Base-by-base conservation (phyloP, 2,113 vertebrate genomes). In the Ailurus styani region DNA sequence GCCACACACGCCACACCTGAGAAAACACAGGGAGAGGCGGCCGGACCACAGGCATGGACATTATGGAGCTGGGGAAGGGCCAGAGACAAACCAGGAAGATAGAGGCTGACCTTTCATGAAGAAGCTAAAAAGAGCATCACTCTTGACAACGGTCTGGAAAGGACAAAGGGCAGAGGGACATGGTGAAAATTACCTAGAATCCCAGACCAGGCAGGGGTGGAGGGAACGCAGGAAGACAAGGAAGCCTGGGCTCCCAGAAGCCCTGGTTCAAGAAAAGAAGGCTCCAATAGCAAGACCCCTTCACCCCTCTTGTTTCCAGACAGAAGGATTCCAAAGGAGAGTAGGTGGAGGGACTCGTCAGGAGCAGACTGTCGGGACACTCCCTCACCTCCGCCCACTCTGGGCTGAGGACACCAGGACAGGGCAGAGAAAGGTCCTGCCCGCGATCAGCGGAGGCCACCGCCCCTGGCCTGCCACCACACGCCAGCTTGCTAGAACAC, bases 351-450 rank as follows among this genome's bases (percentile, higher is more conserved):
- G 31, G 18, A 52, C 66, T 20, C 15, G 18, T 42, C 1, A 17
- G 52, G 21, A 21, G 81, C 88, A 57, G 54, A 47, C 7, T 62
- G 50, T 5, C 23, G 17, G 23, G 13, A 60, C 5, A 10, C 14
- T 12, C 60, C 52, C 57, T 54, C 50, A 8, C 18, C 37, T 45
- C 40, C 0, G 3, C 20, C 27, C 13, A 0, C 72, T 72, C 64
- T 2, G 2, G 4, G 83, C 50, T 8, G 2, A 62, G 5, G 72
- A 40, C 3, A 34, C 14, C 0, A 2, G 0, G 15, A 25, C 37
- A 21, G 2, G 0, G 57, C 21, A 64, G 34, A 57, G 0, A 0
- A 40, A 52, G 29, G n/a, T n/a, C 64, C 45, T 57, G 18, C 40
- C 78, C 25, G 47, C 18, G 21, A 2, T 78, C 60, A 60, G 40